Evolutionary conservation across 2,888 invertebrate genomes (phyloP), one percentile per base, ranked within the genome.

Genomic region (Cheiracanthium punctorium): DNA sequence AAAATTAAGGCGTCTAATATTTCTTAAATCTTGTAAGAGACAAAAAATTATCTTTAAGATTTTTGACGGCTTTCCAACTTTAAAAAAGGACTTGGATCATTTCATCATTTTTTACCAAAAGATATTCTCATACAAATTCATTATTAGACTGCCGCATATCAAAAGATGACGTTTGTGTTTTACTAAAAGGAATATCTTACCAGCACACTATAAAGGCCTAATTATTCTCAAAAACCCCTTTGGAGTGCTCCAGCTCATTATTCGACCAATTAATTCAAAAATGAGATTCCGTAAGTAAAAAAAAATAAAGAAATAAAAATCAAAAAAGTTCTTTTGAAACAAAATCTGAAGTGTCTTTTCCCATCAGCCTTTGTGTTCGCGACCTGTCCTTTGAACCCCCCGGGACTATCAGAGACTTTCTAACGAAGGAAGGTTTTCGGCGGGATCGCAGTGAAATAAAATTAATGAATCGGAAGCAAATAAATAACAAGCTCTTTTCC

Each of bases 391-490:
- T 85, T 85, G 84, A 85, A 85, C 77, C 77, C 24, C 32, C 48
- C 43, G 37, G 17, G 69, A n/a, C 17, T 12, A 1, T 58, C 5
- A 24, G 24, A 74, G 84, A 85, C 69, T 85, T 85, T 85, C 84
- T 67, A 79, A 79, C 79, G 79, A 14, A 37, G 64, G 32, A 14
- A 24, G n/a, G 37, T 58, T 65, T 30, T 24, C 32, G 71, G n/a
- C 69, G 79, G 77, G 43, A 58, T n/a, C 37, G 29, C 65, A 74
- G 79, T 84, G 43, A 58, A 58, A 58, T 24, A 58, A 77, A 69
- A 69, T 79, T 85, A 79, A 80, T 85, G 84, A 85, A 85, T 79
- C 69, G 84, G 77, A 85, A 85, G 79, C 73, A 85, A 85, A 79
- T 74, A 85, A 69, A 43, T 37, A 14, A 37, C 37, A 73, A 79